Evolutionary conservation across 2,113 vertebrate genomes (phyloP), one percentile per base, ranked within the genome.

Genomic region (Tapirus terrestris): DNA sequence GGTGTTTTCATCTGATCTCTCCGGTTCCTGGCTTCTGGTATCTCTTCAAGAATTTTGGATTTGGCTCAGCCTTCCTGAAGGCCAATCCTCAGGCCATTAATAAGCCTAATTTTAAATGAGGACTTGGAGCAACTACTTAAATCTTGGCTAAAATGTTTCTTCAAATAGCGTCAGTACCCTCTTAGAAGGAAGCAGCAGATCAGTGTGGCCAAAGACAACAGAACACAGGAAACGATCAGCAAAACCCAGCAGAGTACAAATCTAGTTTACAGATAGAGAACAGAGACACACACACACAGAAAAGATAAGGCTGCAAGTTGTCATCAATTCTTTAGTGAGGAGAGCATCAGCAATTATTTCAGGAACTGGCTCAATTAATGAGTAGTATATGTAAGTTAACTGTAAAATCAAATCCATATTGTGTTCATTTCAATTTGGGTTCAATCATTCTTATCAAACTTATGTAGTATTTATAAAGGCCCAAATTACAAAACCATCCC

Each of bases 71-170:
- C n/a, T 94, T 88, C 56, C 81, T 93, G 72, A 80, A 80, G 70
- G 27, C 39, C 63, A 91, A 68, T 21, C 11, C 68, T 58, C 23
- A 86, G 48, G 77, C 45, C 53, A 27, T 51, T 85, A 67, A 85
- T 82, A 86, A 94, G 89, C 43, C 58, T 80, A 90, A 91, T 61
- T 97, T 93, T 89, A 93, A 95, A 82, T 67, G 48, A 94, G 39
- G 39, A 61, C n/a, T 91, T 97, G n/a, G 21, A 77, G 39, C 9
- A 89, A 61, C 48, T 89, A 21, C 45, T 89, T 95, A 88, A 82
- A 75, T 77, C 25, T 61, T 81, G 8, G 75, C 48, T 91, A 90
- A 90, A 92, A 82, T 65, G 36, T 94, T 89, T 82, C 61, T 94
- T 67, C 61, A 88, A 91, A 92, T 45, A 81, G 23, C 53, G 36